Evolutionary conservation across 1,140 invertebrate genomes (phyloP), one percentile per base, ranked within the genome.

Genomic region (Xylocopa sonorina): DNA sequence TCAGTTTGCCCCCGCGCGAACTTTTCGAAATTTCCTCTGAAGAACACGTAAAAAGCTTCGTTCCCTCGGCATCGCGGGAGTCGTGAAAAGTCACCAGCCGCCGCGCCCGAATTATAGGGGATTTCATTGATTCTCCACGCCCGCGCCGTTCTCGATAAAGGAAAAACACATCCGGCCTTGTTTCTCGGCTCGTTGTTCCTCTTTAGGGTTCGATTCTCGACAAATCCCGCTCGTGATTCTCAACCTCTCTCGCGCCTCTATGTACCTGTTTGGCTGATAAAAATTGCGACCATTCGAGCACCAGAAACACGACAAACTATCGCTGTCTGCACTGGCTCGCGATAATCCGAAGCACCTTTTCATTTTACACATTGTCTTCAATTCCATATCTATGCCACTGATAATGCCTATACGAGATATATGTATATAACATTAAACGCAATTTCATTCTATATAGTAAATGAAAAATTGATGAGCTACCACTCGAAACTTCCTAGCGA

Each of bases 41-140:
- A 41, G 27, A 38, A 24, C 12, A 38, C 34, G 24, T 48, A 67
- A 50, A 21, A 10, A 58, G 9, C 14, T 60, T 60, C n/a, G n/a
- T n/a, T n/a, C n/a, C 0, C 21, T 43, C 12, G 0, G 38, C 9
- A 1, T 58, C 55, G 51, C 5, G 34, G 18, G 5, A 6, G 6
- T 38, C 7, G n/a, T n/a, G 14, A 21, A 38, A 29, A n/a, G 21
- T 41, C 34, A 21, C 32, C 46, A n/a, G 9, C 29, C 51, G 24
- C 18, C 27, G 32, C 34, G 43, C 29, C 34, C 16, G 41, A 64
- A 64, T 53, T 74, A 74, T 41, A 3, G 72, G n/a, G 60, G 18
- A 29, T 51, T 34, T 34, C 46, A 53, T 48, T 64, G 48, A 53
- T 64, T 74, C n/a, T 53, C 34, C 10, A 27, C 38, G 3, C 9